phyloP scores from a whole-genome alignment of 1,140 invertebrate species.

The Listronotus bonariensis region DNA sequence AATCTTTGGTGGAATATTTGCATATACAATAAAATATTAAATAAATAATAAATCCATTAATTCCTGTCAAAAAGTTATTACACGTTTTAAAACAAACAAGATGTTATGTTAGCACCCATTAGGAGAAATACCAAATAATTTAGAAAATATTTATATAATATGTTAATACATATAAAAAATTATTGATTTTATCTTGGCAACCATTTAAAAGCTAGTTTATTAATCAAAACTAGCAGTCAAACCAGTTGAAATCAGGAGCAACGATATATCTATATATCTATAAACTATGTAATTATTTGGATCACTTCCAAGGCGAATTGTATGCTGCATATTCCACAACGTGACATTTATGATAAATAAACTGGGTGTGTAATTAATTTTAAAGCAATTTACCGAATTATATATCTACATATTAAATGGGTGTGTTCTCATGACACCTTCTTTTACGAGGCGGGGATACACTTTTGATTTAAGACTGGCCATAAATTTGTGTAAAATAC shows the following conservation, averaged over 20 bases:
- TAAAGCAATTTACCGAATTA: constrained; percentile 21
- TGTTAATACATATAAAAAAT: constrained; percentile 16
- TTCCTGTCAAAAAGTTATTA: not conserved
- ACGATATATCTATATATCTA: constrained; percentile 5
- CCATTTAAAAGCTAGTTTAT: constrained; percentile 9
- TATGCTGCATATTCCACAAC: constrained; percentile 8
- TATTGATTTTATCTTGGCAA: not conserved
- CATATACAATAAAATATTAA: too few species aligned
- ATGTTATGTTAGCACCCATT: not conserved
- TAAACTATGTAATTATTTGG: constrained; percentile 16
- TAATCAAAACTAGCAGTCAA: constrained; percentile 13
- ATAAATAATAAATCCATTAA: too few species aligned
- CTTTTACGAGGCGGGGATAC: constrained; percentile 15
- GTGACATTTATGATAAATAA: constrained; percentile 26
- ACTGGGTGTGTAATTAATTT: constrained; percentile 15
- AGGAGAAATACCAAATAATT: not conserved
- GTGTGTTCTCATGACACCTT: constrained; percentile 16
- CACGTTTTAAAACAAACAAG: not conserved
- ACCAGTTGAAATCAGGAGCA: constrained; percentile 14
- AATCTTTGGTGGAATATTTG: too few species aligned
- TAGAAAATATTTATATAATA: constrained; percentile 2
- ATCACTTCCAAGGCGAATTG: constrained; percentile 6
- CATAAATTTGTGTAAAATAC: not conserved
- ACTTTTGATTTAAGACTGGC: constrained; percentile 16
- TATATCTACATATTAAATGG: constrained; percentile 26